Conservation (phyloP, 2,888 invertebrate species). For the Odontocolon sp. region DNA sequence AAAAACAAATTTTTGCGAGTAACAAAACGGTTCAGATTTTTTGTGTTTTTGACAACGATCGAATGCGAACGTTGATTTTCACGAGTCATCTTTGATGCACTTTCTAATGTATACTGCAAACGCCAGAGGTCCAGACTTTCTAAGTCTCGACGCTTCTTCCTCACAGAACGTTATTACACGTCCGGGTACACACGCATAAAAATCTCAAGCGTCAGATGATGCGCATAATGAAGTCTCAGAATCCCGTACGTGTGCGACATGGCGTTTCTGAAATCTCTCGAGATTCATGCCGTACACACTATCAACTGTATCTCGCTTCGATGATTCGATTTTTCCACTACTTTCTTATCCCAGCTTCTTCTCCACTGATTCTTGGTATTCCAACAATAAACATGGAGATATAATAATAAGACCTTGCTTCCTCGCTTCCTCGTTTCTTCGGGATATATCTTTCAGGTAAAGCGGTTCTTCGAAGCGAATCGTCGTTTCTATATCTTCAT, state of each 20-base stretch:
- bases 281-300: neutral
- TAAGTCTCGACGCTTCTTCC: constrained; percentile 12
- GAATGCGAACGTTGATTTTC: constrained; percentile 17
- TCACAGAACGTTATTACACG: constrained; percentile 2
- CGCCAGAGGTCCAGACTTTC: constrained; percentile 42
- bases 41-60: constrained; percentile 40
- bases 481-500: neutral
- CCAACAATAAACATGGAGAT: neutral
- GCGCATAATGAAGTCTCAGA: neutral
- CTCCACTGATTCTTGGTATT: neutral
- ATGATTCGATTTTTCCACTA: neutral
- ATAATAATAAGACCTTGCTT: neutral
- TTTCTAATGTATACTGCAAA: constrained; percentile 45
- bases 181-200: neutral
- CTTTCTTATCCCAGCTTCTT: neutral
- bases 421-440: neutral
- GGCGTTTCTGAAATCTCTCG: neutral
- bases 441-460: neutral
- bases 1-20: too few species aligned
- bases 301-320: neutral
- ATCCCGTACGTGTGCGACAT: too few species aligned
- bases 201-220: neutral
- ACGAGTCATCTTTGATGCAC: constrained; percentile 23
- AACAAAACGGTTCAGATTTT: too few species aligned
- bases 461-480: neutral